Base-by-base conservation (phyloP, 2,113 vertebrate genomes). In the Epinephelus fuscoguttatus region DNA sequence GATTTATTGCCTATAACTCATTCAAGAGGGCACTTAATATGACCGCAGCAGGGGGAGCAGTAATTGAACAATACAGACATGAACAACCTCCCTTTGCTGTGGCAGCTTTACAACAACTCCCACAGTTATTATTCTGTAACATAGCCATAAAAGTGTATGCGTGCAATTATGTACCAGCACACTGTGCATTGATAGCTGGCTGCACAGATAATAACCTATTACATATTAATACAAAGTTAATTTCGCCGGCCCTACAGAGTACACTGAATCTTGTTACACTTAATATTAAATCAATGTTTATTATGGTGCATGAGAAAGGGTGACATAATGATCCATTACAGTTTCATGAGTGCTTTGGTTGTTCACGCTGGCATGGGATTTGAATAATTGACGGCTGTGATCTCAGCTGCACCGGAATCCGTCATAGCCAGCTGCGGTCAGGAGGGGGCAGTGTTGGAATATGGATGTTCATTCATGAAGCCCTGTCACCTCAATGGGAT, bases 1-100 rank as follows among this genome's bases (percentile, higher is more conserved):
- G 19, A 85, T 89, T 86, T 85, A 87, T 68, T 80, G 78, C 69
- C 72, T 62, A 75, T 90, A 89, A 91, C 90, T 85, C 84, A 93
- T 91, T 92, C 85, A 88, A 83, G 63, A 84, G 56, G 73, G 12
- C 27, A 56, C 71, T 82, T 86, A 77, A 68, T 75, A 81, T 45
- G 73, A 71, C 67, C 53, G 61, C 18, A 0, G 17, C 57, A 42
- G 47, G 47, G 62, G 73, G 63, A 70, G 70, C 71, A 82, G 89
- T 91, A 81, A 92, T 84, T 93, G 55, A 70, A 82, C 27, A 80
- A 57, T 68, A 80, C 75, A 73, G 57, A 79, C 75, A 85, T 75
- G 30, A 80, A 82, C 55, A 71, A 61, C 71, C 7, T 2, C 37
- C 27, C 23, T 40, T 70, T 47, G 50, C 19, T 3, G 10, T 23